Evolutionary conservation across 1,140 invertebrate genomes (phyloP).

Genomic region (Papilio helenus): DNA sequence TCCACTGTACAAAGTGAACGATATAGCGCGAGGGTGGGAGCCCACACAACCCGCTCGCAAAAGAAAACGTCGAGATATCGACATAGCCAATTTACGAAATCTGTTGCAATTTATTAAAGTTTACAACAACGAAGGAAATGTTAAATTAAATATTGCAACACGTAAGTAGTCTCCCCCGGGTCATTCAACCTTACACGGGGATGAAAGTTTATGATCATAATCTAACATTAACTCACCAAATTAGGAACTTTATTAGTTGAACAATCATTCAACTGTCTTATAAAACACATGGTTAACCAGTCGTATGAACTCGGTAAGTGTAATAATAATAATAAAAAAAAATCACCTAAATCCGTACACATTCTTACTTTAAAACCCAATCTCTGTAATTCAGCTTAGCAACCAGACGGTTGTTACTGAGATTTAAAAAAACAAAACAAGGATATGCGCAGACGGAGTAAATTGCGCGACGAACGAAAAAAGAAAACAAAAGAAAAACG

Average conservation of each 20-base stretch:
- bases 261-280: neutral
- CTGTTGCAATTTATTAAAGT: constrained; percentile 24
- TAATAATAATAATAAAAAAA: neutral
- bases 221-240: neutral
- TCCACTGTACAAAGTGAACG: neutral
- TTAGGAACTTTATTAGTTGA: neutral
- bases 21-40: neutral
- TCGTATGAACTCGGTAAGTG: neutral
- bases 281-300: neutral
- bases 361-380: neutral
- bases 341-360: neutral
- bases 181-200: neutral
- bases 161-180: neutral
- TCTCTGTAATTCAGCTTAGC: neutral
- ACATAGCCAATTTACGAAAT: constrained; percentile 24
- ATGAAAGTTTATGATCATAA: neutral
- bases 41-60: neutral
- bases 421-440: neutral
- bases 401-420: neutral
- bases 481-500: neutral
- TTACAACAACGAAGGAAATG: constrained; percentile 18
- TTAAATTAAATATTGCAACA: constrained; percentile 2
- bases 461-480: neutral
- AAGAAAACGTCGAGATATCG: constrained; percentile 8
- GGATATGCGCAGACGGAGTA: constrained; percentile 2